A percentile compares a stretch with the other conserved stretches of the same genome.
These are phyloP conservation scores for Xyrauchen texanus DNA, from an alignment of 2,113 vertebrate genomes.

Conservation along the genomic window DNA sequence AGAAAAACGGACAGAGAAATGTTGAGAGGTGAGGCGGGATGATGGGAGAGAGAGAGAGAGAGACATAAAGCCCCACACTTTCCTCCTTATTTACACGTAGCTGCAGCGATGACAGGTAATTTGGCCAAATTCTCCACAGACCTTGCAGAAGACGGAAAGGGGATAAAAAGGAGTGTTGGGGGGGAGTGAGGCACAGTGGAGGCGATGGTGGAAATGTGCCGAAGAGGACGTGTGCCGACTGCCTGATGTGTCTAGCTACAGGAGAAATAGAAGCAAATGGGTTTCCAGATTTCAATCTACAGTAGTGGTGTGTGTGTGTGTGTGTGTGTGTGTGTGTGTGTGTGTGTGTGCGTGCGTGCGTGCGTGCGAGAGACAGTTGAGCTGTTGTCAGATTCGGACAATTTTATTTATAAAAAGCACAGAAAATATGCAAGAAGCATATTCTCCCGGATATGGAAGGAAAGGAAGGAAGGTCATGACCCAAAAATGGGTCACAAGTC, in stretches of 20 bases:
- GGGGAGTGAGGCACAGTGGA: conserved; percentile 1
- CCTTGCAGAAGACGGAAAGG: conserved; percentile 70
- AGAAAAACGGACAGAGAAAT: conserved; percentile 44
- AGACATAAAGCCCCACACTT: conserved; percentile 66
- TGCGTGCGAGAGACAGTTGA: conserved; percentile 38
- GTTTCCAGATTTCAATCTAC: conserved; percentile 75
- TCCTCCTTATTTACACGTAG: conserved; percentile 77
- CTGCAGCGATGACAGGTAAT: conserved; percentile 80
- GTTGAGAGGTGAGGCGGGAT: neutral
- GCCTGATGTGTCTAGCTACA: conserved; percentile 64
- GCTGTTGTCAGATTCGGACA: conserved; percentile 71
- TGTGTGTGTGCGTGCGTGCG: no score
- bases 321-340: neutral
- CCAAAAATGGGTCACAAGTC: no score
- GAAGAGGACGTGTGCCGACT: conserved; percentile 66
- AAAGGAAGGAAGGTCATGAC: no score
- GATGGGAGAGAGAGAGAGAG: conserved; percentile 34
- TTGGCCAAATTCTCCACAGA: conserved; percentile 80
- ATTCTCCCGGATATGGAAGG: no score
- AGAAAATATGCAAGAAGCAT: conserved; percentile 69
- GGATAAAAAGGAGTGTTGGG: conserved; percentile 61
- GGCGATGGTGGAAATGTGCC: conserved; percentile 24
- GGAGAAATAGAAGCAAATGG: conserved; percentile 67
- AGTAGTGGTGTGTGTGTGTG: conserved; percentile 13
- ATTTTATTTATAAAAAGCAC: conserved; percentile 72